Conservation (phyloP, 1,140 invertebrate genomes). For the Zaprionus taronus region DNA sequence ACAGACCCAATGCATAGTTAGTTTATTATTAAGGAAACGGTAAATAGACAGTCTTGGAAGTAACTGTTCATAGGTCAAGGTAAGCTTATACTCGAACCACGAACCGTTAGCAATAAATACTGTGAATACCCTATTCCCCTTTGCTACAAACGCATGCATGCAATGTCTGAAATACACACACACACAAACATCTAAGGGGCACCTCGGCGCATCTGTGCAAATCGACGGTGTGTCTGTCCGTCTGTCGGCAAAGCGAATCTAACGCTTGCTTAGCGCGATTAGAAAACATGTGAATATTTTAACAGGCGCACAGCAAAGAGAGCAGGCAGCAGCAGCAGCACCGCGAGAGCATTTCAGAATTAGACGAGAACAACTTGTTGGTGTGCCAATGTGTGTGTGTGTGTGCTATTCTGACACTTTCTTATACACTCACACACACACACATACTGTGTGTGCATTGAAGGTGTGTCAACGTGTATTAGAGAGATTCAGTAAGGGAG, state of each 20-base stretch:
- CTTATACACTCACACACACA: background rate
- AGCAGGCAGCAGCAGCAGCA: constrained; percentile 11
- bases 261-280: constrained; percentile 36
- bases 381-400: background rate
- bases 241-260: constrained; percentile 22
- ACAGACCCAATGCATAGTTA: no score
- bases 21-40: no score
- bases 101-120: background rate
- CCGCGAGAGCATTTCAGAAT: constrained; percentile 11
- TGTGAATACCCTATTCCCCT: background rate
- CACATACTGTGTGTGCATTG: constrained; percentile 11
- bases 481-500: constrained; percentile 9
- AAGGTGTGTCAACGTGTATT: constrained; percentile 25
- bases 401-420: background rate
- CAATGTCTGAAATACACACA: background rate
- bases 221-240: background rate
- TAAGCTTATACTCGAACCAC: no score
- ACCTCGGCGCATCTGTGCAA: constrained; percentile 5
- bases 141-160: background rate
- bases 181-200: background rate
- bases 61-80: no score
- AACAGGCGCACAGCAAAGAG: constrained; percentile 24
- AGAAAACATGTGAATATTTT: constrained; percentile 42
- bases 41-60: no score
- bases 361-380: constrained; percentile 8